phyloP scores from a whole-genome alignment of 2,113 vertebrate genomes.

The Panthera leo region DNA sequence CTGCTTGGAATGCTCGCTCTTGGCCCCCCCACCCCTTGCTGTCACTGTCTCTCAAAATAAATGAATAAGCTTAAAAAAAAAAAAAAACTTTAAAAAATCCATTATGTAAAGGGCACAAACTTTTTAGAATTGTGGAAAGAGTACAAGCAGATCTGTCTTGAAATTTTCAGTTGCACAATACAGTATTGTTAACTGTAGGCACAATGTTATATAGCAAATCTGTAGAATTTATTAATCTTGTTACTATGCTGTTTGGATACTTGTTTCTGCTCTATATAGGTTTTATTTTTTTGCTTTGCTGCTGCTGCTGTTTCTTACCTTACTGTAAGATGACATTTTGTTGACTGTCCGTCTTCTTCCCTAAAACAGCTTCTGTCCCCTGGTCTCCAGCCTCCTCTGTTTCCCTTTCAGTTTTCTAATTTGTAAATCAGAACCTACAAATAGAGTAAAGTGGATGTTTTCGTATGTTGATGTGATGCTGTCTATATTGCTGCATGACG shows the following conservation, averaged over 20 bases:
- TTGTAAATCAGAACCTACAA: constrained; percentile 16
- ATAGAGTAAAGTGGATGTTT: constrained; percentile 37
- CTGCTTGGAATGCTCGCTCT: no score
- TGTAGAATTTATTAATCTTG: constrained; percentile 3
- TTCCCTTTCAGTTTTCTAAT: not conserved
- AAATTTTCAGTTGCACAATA: not conserved
- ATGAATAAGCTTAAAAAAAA: no score
- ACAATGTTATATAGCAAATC: not conserved
- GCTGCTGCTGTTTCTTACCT: not conserved
- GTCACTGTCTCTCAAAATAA: no score
- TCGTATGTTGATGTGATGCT: not conserved
- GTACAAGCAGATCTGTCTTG: not conserved
- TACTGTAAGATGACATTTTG: not conserved
- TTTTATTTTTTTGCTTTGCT: not conserved
- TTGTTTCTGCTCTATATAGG: not conserved
- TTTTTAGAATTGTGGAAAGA: not conserved
- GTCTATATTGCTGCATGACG: not conserved
- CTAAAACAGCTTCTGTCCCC: not conserved
- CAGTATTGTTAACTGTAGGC: not conserved
- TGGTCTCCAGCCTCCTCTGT: not conserved
- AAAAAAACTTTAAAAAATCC: not conserved
- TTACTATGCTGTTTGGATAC: not conserved
- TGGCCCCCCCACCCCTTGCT: no score
- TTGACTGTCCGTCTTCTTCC: not conserved
- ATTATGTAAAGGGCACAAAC: not conserved